Evolutionary conservation across 2,888 invertebrate species (phyloP), one percentile per base, ranked within the genome.

Genomic region (Cremastobaeus sp.): DNA sequence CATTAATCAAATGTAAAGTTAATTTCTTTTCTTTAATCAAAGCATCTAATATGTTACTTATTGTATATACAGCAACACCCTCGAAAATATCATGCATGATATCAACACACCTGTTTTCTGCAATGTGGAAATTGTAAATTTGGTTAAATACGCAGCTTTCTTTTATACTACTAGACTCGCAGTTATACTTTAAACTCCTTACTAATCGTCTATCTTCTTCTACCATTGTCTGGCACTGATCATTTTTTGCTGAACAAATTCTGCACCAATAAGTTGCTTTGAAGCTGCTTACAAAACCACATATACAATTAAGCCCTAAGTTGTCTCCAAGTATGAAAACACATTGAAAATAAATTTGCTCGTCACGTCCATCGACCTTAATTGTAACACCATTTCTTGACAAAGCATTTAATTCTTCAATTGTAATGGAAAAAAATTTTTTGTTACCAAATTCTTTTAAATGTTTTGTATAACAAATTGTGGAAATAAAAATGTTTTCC

Each of bases 221-320:
- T 15, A 57, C 32, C 55, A 76, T 55, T 11, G 60, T 43, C 57
- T 73, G 70, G 52, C 76, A 72, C 57, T 66, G n/a, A 28, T 5
- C n/a, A 15, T 17, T 18, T 11, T 37, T 60, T 34, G 66, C 62
- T 25, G 54, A 65, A 60, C 60, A 60, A 25, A 60, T 60, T 37
- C 60, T 47, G 21, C 60, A 60, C 8, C 14, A 60, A 28, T 15
- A 3, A 8, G 9, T 37, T 12, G 60, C 39, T 21, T 28, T 37
- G 28, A 60, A 60, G n/a, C 60, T 15, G 17, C 39, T 39, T n/a
- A 25, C 2, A 48, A 48, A 60, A 8, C 48, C 60, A 20, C 39
- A 60, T 15, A 30, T 60, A 6, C 1, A 14, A 32, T 59, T 59
- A 9, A 59, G 45, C 1, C 59, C 18, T 20, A 41, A 18, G 15